Percentiles rank a stretch among this genome's conserved stretches.
phyloP scores from a whole-genome alignment of 1,140 invertebrate genomes.

The Vanessa tameamea region DNA sequence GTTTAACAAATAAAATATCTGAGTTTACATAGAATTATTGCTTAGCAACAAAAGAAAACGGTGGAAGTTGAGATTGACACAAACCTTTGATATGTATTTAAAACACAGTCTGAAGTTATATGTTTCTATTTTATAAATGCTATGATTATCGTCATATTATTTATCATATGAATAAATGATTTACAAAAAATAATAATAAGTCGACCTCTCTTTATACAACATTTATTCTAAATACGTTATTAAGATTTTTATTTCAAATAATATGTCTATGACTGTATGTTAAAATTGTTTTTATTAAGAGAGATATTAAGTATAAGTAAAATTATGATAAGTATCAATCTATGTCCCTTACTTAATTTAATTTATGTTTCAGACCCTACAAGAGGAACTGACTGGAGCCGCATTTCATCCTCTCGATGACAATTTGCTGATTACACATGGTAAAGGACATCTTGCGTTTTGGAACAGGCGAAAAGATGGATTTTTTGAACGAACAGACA shows the following conservation, averaged over 20 bases:
- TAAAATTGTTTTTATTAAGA: too few species aligned
- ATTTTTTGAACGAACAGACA: constrained; percentile 93
- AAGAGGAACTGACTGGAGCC: constrained; percentile 93
- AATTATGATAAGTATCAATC: too few species aligned
- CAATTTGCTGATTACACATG: constrained; percentile 95
- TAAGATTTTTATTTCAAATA: too few species aligned
- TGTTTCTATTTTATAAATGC: too few species aligned
- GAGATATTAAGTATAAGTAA: too few species aligned
- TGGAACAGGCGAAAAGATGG: constrained; percentile 95
- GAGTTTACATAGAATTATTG: constrained; percentile 33
- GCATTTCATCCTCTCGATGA: constrained; percentile 96
- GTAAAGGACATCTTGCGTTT: constrained; percentile 95
- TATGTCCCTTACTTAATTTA: background rate
- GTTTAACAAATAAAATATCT: constrained; percentile 1
- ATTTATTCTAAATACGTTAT: too few species aligned
- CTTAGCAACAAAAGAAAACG: constrained; percentile 32
- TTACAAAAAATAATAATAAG: too few species aligned
- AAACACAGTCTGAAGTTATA: too few species aligned
- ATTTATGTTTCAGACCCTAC: constrained; percentile 85
- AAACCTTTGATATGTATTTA: background rate
- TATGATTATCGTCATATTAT: too few species aligned
- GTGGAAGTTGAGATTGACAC: background rate
- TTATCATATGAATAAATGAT: too few species aligned
- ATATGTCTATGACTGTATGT: too few species aligned
- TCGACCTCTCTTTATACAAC: too few species aligned